Base-by-base conservation (phyloP, 1,140 invertebrate genomes). In the Drosophila melanica region DNA sequence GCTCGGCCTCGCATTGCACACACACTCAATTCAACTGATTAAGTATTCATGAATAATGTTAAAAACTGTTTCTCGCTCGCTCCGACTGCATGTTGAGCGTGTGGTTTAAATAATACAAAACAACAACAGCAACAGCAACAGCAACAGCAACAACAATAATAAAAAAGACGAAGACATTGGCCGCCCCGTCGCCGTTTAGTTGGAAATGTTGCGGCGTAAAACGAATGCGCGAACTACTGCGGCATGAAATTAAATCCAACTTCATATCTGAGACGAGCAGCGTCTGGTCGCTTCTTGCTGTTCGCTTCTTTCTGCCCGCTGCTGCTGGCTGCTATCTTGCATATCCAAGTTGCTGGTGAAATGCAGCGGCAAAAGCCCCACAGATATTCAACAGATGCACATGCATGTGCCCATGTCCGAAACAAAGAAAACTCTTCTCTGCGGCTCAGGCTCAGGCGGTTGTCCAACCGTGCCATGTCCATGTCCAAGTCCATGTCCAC, bases 191-290 rank as follows among this genome's bases (percentile, higher is more conserved):
- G 57, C 60, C 79, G 79, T 90, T 90, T 90, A 89, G 80, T 55
- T 90, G 84, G 85, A 90, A 90, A 89, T 86, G 81, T 77, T 72
- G 79, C 79, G 77, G 73, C 72, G 63, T 74, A 62, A 89, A 79
- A 76, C 76, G 76, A 90, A 90, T 90, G 82, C 89, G 82, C 84
- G 75, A 90, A 90, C 89, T 90, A 90, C 87, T 90, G 79, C 89
- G 75, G 87, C 87, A 90, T 90, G 87, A 90, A 90, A 90, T 90
- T 90, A 90, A 90, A 90, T 84, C 89, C 82, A 90, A 89, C 48
- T 77, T 69, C 58, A 57, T 39, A 66, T 69, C 58, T 64, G 48
- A 65, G 45, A 50, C 42, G 42, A 44, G 16, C 45, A 51, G 50
- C 45, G 18, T 18, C 18, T 39, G 45, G 66, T 51, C 58, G 50